Evolutionary conservation across 1,140 invertebrate species (phyloP), one percentile per base, ranked within the genome.

Genomic region (Zaprionus vittiger): DNA sequence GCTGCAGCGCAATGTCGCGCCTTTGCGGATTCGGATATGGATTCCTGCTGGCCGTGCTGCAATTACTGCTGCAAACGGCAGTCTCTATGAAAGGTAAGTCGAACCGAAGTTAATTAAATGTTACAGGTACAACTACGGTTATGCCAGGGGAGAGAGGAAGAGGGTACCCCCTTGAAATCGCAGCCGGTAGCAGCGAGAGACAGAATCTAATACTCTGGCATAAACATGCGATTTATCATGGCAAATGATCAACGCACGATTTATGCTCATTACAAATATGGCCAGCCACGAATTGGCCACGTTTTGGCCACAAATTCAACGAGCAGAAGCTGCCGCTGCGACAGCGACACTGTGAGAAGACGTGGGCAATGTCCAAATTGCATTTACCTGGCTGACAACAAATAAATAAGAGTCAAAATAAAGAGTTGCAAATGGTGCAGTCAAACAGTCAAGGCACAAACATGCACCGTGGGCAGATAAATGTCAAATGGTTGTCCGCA

Each of bases 211-310:
- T 90, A 85, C 85, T 61, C 20, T 15, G 34, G 73, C 83, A 89
- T 89, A 89, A 89, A 91, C 85, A 80, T 83, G 63, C 80, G 86
- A 91, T 90, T 90, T 90, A 90, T 90, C 85, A 89, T 90, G 81
- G 79, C 85, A 90, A 90, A 90, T 85, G 86, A 90, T 90, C 86
- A 90, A 90, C 85, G 85, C 85, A 90, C 85, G 85, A 90, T 90
- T 85, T 91, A 90, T 85, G 86, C 86, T 89, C 85, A 89, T 90
- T 90, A 90, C 85, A 90, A 89, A 89, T 89, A 90, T 90, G 85
- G 85, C 81, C 85, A 82, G 69, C 70, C 85, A 89, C 85, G 85
- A 90, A 85, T 85, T 91, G 86, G 79, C 72, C 77, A 61, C 55
- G 59, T 74, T 67, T 24, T 6, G 12, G 20, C 47, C 20, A 52